Evolutionary conservation across 1,140 invertebrate genomes (phyloP), one percentile per base, ranked within the genome.

Genomic region (Lasaia peninsularis): DNA sequence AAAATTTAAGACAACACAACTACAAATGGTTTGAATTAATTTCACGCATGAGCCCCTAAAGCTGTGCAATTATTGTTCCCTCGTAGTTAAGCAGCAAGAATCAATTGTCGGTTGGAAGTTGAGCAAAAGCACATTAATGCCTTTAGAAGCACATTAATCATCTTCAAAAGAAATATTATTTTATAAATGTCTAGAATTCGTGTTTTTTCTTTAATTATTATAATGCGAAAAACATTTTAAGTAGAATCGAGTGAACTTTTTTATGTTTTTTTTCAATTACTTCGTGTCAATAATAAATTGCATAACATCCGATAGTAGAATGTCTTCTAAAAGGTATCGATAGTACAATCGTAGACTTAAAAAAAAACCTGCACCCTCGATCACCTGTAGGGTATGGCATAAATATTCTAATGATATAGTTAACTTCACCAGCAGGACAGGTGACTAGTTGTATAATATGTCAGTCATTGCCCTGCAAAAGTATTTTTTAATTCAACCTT

Each of bases 11-110:
- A 58, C 58, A 66, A 54, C 60, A 50, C 59, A 67, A 70, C 59
- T 57, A 70, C 64, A 63, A 63, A 67, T 60, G 62, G 55, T 57
- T 40, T 70, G 70, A 73, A 78, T 77, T 73, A 51, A 75, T 79
- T 79, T 78, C 66, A 79, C 70, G 76, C 62, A 60, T 63, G 52
- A 55, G 35, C 33, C 65, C 51, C 52, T 71, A 55, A 57, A 37
- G 52, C 53, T 62, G 58, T 65, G 58, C 67, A 74, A 81, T 78
- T 78, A 78, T 63, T 34, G 48, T 33, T 40, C 58, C 52, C 55
- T 16, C 58, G 58, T 62, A 52, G 33, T 55, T 58, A 53, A 55
- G 37, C 51, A 55, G 58, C 60, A 58, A 62, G 52, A 62, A 50
- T 55, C 53, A 55, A 55, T 55, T 55, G 53, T 14, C 35, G 53